Percentiles rank a stretch among this genome's conserved stretches.
Conservation (phyloP, 2,113 vertebrate species). For the Tyto alba region DNA sequence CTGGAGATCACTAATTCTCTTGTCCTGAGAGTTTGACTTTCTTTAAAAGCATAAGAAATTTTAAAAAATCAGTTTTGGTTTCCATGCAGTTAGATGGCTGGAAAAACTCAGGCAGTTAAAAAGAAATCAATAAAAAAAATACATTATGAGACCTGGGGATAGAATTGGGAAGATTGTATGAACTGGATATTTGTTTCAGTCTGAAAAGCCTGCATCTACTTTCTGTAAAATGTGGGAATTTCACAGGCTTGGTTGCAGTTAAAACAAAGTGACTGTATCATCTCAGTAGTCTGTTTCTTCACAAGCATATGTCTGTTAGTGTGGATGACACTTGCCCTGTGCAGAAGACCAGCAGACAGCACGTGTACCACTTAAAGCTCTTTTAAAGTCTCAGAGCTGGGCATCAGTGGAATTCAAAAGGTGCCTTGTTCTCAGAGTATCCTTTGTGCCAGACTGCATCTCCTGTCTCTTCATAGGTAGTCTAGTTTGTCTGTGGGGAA, state of each 20-base stretch:
- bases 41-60: background rate
- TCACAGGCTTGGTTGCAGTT: background rate
- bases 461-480: background rate
- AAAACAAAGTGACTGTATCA: background rate
- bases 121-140: background rate
- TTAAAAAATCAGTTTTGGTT: background rate
- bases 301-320: background rate
- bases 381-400: background rate
- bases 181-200: background rate
- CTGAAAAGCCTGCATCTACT: background rate
- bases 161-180: background rate
- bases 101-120: background rate
- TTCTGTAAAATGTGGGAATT: background rate
- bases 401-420: background rate
- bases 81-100: background rate
- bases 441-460: background rate
- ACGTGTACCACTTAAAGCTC: background rate
- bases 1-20: background rate
- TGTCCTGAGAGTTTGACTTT: background rate
- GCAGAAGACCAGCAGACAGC: background rate
- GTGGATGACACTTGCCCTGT: background rate
- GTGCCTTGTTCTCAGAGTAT: background rate
- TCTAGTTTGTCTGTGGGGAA: background rate
- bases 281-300: background rate
- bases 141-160: background rate